Percentiles rank a stretch among this genome's conserved stretches.
These are phyloP conservation scores for Styela clava DNA, from an alignment of 23 tunicate genomes.

Conservation along the genomic window DNA sequence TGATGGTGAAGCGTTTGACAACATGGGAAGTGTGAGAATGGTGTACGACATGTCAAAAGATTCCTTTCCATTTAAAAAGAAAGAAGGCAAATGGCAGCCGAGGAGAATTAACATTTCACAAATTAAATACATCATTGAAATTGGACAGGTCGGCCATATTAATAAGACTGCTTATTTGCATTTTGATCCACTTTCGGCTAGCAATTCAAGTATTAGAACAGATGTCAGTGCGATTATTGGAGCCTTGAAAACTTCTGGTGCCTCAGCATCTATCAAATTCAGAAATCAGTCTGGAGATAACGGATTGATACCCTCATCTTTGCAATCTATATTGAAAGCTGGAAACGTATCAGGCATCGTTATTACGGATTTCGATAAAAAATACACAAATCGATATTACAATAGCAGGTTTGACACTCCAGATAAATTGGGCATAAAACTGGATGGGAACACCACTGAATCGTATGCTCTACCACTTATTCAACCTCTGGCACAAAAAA, in stretches of 20 bases:
- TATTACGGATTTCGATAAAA: conserved; percentile 58
- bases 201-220: background rate
- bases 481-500: conserved; percentile 47
- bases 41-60: conserved; percentile 62
- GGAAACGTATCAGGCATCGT: conserved; percentile 52
- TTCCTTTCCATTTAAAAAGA: conserved; percentile 45
- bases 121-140: conserved; percentile 34
- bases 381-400: conserved; percentile 52
- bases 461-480: conserved; percentile 25
- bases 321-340: conserved; percentile 54
- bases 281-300: conserved; percentile 12
- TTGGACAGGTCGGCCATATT: conserved; percentile 59
- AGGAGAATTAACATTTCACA: conserved; percentile 24
- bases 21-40: conserved; percentile 79
- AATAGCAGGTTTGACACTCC: conserved; percentile 72
- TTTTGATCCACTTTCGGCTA: conserved; percentile 47
- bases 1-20: conserved; percentile 85
- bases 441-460: conserved; percentile 43
- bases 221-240: background rate
- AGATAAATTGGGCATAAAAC: conserved; percentile 45
- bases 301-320: conserved; percentile 66
- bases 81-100: conserved; percentile 27
- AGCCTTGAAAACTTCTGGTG: background rate
- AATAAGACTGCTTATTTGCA: conserved; percentile 34
- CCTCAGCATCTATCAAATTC: conserved; percentile 4